Percentiles rank a stretch among this genome's conserved stretches.
Conservation (phyloP, 2,113 vertebrate genomes). For the Stictonetta naevosa region DNA sequence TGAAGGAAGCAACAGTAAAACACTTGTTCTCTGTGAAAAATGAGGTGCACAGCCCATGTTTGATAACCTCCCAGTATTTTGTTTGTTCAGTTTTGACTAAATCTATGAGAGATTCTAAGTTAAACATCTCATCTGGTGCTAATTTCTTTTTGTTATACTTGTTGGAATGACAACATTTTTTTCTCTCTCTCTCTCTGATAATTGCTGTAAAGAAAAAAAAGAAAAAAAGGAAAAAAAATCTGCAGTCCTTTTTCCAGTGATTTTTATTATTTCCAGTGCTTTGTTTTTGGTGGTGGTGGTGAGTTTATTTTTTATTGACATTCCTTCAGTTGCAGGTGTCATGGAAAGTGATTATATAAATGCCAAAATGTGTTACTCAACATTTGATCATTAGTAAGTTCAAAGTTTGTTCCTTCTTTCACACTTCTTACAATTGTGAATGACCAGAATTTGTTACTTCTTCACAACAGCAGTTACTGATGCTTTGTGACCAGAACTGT, state of each 20-base stretch:
- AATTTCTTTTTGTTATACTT: neutral
- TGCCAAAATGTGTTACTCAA: neutral
- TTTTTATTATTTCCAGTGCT: neutral
- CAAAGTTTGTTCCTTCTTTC: neutral
- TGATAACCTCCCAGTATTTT: neutral
- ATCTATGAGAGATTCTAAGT: neutral
- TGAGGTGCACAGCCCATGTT: neutral
- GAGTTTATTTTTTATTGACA: neutral
- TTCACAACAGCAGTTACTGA: neutral
- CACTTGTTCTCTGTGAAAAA: neutral
- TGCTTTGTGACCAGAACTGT: too few species aligned
- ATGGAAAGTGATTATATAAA: neutral
- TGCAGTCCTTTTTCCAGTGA: neutral
- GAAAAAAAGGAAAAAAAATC: neutral
- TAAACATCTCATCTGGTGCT: neutral
- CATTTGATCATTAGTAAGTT: neutral
- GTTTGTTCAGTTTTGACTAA: neutral
- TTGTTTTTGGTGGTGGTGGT: too few species aligned
- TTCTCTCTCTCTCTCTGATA: neutral
- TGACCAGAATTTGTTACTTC: neutral
- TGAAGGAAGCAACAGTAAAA: neutral
- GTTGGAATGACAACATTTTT: neutral
- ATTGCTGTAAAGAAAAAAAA: neutral
- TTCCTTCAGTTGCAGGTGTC: neutral
- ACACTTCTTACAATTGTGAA: neutral